Conservation (phyloP, 2,888 invertebrate genomes). For the Dione vanillae region DNA sequence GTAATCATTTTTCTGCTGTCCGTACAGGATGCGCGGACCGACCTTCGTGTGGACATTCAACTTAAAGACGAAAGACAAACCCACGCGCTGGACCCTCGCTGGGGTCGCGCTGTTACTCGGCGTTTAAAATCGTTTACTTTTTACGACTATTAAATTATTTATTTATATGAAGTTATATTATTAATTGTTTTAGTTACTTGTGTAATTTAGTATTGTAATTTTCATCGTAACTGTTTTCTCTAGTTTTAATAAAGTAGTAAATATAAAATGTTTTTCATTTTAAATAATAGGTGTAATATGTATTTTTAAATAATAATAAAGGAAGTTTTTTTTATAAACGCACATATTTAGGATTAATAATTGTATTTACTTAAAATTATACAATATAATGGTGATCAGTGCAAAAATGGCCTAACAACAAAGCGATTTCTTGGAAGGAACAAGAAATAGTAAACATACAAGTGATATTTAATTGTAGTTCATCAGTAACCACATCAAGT, state of each 20-base stretch:
- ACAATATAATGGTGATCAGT: conserved; percentile 3
- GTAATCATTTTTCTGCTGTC: not conserved
- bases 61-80: conserved; percentile 93
- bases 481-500: not conserved
- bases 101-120: conserved; percentile 96
- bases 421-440: conserved; percentile 11
- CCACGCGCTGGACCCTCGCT: conserved; percentile 96
- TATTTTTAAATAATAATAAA: not conserved
- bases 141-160: not conserved
- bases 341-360: not conserved
- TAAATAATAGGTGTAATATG: not conserved
- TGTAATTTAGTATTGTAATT: not conserved
- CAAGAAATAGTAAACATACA: not conserved
- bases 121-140: conserved; percentile 79
- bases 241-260: conserved; percentile 6
- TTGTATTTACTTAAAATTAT: not conserved
- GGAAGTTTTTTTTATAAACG: not conserved
- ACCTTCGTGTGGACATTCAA: conserved; percentile 99
- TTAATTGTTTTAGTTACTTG: not conserved
- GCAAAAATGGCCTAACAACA: conserved; percentile 7
- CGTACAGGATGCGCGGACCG: conserved; percentile 89
- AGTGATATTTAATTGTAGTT: not conserved
- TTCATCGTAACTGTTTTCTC: not conserved
- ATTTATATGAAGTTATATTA: conserved; percentile 9
- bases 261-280: not conserved